phyloP scores from a whole-genome alignment of 1,140 invertebrate species.

The Nebria ingens region DNA sequence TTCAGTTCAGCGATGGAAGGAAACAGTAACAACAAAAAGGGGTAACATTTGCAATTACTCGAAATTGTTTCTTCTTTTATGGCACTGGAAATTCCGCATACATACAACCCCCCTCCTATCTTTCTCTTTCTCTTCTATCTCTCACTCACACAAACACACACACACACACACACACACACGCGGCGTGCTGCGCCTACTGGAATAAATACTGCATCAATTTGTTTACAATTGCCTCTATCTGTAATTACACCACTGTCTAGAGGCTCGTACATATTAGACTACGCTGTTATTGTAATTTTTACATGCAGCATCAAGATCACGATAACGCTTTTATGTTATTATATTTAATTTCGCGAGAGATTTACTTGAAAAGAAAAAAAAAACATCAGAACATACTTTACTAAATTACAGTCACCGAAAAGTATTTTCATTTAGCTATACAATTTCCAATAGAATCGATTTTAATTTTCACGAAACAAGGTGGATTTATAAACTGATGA shows the following conservation, averaged over 20 bases:
- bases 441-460: no score
- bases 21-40: conserved; percentile 1
- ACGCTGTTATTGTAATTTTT: background rate
- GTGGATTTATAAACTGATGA: no score
- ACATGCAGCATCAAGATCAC: background rate
- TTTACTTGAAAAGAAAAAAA: no score
- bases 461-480: no score
- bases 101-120: no score
- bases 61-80: conserved; percentile 7
- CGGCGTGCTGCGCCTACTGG: background rate
- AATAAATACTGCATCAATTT: conserved; percentile 3
- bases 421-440: no score
- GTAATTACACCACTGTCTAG: background rate
- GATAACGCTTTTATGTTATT: background rate
- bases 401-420: no score
- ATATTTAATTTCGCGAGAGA: conserved; percentile 5
- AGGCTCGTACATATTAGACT: background rate
- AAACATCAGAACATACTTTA: no score
- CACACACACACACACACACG: no score
- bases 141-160: no score
- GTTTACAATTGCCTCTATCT: conserved; percentile 7
- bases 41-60: conserved; percentile 3
- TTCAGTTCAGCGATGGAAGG: background rate
- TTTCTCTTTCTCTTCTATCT: no score
- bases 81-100: background rate